These are phyloP conservation scores for Periphyllus acericola DNA, from an alignment of 2,888 invertebrate genomes.

Conservation along the genomic window DNA sequence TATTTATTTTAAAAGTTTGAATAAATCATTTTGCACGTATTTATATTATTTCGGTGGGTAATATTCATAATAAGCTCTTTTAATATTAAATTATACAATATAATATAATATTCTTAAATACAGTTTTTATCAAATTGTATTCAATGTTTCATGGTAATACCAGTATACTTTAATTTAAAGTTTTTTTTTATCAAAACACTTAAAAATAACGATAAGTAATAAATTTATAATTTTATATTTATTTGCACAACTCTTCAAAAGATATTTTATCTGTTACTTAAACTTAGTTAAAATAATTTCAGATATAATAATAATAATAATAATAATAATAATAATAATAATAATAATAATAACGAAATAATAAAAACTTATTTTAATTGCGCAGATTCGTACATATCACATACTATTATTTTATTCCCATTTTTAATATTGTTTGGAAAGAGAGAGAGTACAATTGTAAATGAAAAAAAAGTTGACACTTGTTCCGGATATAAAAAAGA, in stretches of 20 bases:
- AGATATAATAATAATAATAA: background rate
- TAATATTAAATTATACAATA: background rate
- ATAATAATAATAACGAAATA: background rate
- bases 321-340: background rate
- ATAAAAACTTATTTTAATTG: background rate
- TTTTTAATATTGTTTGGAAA: background rate
- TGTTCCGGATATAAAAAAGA: constrained; percentile 13
- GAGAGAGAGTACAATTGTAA: constrained; percentile 20
- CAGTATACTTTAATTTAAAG: background rate
- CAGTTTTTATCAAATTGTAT: background rate
- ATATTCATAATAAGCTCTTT: no score
- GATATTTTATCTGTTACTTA: background rate
- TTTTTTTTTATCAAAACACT: constrained; percentile 17
- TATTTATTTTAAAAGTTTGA: background rate
- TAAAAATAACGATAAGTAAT: constrained; percentile 1
- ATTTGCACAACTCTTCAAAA: background rate
- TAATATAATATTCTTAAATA: background rate
- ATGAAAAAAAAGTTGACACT: constrained; percentile 28
- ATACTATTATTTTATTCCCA: background rate
- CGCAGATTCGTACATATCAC: background rate
- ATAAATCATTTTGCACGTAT: background rate
- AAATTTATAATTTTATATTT: background rate
- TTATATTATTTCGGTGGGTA: background rate
- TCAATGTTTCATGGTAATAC: background rate
- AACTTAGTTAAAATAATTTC: background rate